Evolutionary conservation across 2,113 vertebrate species (phyloP), one percentile per base, ranked within the genome.

Genomic region (Archocentrus centrarchus): DNA sequence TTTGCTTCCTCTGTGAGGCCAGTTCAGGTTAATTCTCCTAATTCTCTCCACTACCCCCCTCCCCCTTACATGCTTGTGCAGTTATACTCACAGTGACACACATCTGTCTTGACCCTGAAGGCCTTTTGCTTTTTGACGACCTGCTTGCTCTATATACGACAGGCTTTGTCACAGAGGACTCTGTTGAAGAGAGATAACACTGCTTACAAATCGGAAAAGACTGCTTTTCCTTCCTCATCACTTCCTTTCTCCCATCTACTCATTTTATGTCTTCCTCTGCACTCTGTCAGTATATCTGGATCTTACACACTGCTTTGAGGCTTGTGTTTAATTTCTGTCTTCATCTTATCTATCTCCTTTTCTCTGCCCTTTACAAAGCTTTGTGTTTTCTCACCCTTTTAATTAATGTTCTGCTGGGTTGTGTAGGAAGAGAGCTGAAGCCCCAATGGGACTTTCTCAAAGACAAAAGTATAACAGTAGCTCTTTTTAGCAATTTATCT

Each of bases 101-200:
- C 77, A 85, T 79, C 78, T 77, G 53, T 87, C 78, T 68, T 80
- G 68, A 86, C 85, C 83, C 75, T 60, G 24, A 58, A 60, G 83
- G 58, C 22, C 82, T 79, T 76, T 91, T 79, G 68, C 77, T 87
- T 37, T 79, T 80, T 3, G 15, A 0, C 59, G 41, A 37, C 59
- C 63, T 61, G 35, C 78, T 76, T 55, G n/a, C 59, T 70, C 13
- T 53, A 44, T 62, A 30, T 73, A 63, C 81, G 53, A 61, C 10
- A 2, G 24, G 44, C 41, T n/a, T 64, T 27, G 3, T 81, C 47
- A 76, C n/a, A 59, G n/a, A 32, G 30, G 55, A 57, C 50, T 82
- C 83, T 91, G 91, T 68, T 61, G 20, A 39, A 37, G 6, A 88
- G 81, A 84, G 88, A 90, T 92, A 92, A 92, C 81, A 77, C 44